These are phyloP conservation scores for Plagodis pulveraria DNA, from an alignment of 2,888 invertebrate species.

Conservation along the genomic window DNA sequence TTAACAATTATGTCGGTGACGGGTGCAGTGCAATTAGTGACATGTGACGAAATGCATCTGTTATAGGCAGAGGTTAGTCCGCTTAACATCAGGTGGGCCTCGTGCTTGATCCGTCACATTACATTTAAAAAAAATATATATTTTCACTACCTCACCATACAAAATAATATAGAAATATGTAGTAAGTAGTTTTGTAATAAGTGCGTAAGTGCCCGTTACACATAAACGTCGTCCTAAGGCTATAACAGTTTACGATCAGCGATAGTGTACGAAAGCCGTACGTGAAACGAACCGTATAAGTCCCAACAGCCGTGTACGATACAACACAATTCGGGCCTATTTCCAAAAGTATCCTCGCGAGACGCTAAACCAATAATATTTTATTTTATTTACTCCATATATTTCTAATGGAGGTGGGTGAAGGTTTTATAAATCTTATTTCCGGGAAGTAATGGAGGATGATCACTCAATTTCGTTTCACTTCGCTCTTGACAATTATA, in stretches of 20 bases:
- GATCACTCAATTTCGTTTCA: conserved; percentile 31
- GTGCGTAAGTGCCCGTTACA: conserved; percentile 21
- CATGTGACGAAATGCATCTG: no score
- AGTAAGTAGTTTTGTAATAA: conserved; percentile 1
- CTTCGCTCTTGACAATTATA: conserved; percentile 29
- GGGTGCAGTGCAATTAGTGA: no score
- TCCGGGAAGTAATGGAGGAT: conserved; percentile 30
- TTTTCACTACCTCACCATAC: no score
- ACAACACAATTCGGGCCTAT: conserved; percentile 16
- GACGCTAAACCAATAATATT: conserved; percentile 46
- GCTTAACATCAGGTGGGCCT: no score
- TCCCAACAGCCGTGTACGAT: conserved; percentile 10
- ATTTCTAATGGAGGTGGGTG: conserved; percentile 40
- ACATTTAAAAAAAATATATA: no score
- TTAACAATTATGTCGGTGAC: no score
- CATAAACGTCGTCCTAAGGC: conserved; percentile 16
- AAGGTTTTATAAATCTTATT: conserved; percentile 51
- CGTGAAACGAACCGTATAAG: conserved; percentile 18
- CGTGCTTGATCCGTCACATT: no score
- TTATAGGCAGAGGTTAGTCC: no score
- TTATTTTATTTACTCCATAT: conserved; percentile 48
- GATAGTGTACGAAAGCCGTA: conserved; percentile 7
- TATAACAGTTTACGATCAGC: conserved; percentile 26
- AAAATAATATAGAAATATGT: no score
- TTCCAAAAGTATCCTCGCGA: conserved; percentile 22